Evolutionary conservation across 2,797 vertebrate genomes (phyloP), one percentile per base, ranked within the genome.

Genomic region (Phrynocephalus vlangalii): DNA sequence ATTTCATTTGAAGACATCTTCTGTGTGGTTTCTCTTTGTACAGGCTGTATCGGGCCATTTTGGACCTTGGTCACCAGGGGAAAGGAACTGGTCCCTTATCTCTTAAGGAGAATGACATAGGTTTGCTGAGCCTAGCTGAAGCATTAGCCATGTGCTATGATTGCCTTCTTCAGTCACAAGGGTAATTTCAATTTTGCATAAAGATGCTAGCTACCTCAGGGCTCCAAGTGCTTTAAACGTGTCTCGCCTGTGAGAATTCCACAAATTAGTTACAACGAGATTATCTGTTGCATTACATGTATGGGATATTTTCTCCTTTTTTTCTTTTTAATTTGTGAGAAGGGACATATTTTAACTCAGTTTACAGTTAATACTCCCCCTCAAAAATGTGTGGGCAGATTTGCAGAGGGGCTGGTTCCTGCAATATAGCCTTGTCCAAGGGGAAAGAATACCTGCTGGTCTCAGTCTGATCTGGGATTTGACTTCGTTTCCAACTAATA

Each of bases 131-230:
- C 90, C 95, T 96, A 92, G 91, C 92, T 96, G 94, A 93, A 96
- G 87, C 91, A 94, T 84, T 80, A 91, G 94, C 87, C 90, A 88
- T 92, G 91, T 30, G 91, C 92, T 96, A 94, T 87, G 94, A 79
- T 91, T 85, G 71, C 94, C 94, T 95, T 95, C 93, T 92, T 95
- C 92, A 86, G 88, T 96, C 94, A 87, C 91, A 95, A 92, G 94
- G 93, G 89, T 91, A 93, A 95, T 94, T 93, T 85, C 95, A 94
- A 95, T 95, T 95, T 90, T 96, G 95, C 96, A 94, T 96, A 94
- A 97, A 97, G 94, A 96, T 96, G 96, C 97, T 97, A 97, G 96
- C 97, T 97, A 97, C 97, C 97, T 97, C 97, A 97, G 94, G 95
- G 96, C 96, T 96, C 96, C 95, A 97, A 95, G 94, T 96, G 94